These are phyloP conservation scores for Neogobius melanostomus DNA, from an alignment of 2,113 vertebrate species.

Conservation along the genomic window DNA sequence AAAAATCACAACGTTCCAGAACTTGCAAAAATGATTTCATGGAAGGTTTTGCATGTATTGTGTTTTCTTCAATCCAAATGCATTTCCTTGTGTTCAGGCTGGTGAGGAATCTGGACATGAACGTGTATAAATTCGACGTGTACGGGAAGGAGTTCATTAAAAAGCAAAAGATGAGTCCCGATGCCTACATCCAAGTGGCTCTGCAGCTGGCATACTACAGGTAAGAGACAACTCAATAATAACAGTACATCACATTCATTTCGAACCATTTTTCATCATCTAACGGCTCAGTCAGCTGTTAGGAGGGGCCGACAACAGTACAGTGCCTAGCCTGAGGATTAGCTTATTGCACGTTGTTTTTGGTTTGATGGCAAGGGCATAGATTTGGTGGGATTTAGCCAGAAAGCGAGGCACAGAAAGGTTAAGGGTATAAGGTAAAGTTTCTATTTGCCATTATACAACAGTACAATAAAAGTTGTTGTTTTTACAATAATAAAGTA, in stretches of 20 bases:
- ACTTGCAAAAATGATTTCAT: not conserved
- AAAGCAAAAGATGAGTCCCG: conserved; percentile 91
- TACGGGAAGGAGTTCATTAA: conserved; percentile 97
- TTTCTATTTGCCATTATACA: too few species aligned
- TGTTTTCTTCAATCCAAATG: not conserved
- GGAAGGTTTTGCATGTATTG: not conserved
- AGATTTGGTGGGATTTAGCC: too few species aligned
- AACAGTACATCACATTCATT: not conserved
- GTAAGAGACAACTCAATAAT: conserved; percentile 62
- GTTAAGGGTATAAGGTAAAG: too few species aligned
- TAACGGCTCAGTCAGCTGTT: too few species aligned
- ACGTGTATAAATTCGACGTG: conserved; percentile 81
- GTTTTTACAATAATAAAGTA: too few species aligned
- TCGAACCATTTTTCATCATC: not conserved
- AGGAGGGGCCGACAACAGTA: too few species aligned
- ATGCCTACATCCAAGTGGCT: conserved; percentile 92
- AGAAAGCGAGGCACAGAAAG: too few species aligned
- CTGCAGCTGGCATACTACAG: conserved; percentile 93
- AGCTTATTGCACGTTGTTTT: too few species aligned
- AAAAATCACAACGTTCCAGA: not conserved
- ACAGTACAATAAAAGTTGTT: too few species aligned
- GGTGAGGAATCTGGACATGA: conserved; percentile 88
- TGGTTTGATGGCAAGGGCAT: too few species aligned
- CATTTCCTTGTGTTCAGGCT: conserved; percentile 66
- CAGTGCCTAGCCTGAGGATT: too few species aligned